phyloP scores from a whole-genome alignment of 30 jellyfish, hydroid and myxozoan genomes.

The Turritopsis rubra region DNA sequence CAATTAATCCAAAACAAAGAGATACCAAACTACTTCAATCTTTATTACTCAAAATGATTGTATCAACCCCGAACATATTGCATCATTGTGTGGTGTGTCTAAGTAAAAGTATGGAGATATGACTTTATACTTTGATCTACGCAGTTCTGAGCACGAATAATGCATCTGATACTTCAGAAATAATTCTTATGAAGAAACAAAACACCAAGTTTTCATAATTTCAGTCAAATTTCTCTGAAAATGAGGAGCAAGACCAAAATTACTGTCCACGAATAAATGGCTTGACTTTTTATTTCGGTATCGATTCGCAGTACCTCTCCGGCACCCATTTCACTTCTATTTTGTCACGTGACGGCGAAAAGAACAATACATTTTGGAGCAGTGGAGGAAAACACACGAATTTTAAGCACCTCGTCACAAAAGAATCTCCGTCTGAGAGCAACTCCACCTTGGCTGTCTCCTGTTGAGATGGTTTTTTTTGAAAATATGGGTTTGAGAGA shows the following conservation, averaged over 20 bases:
- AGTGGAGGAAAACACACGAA: slow-evolving; percentile 16
- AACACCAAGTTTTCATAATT: background rate
- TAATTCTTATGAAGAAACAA: background rate
- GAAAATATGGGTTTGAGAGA: too few species aligned
- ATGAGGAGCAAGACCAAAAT: background rate
- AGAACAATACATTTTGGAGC: slow-evolving; percentile 17
- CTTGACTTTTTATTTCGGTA: background rate
- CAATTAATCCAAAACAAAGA: too few species aligned
- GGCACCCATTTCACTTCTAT: slow-evolving; percentile 22
- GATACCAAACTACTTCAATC: too few species aligned
- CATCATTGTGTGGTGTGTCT: too few species aligned
- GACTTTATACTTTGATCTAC: too few species aligned
- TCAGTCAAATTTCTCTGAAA: background rate
- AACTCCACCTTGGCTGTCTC: background rate
- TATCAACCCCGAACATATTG: too few species aligned
- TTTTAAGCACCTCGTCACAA: slow-evolving; percentile 3
- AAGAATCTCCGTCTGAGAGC: background rate
- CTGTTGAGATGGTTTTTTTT: background rate
- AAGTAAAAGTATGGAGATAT: too few species aligned
- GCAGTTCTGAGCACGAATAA: too few species aligned
- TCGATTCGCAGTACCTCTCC: slow-evolving; percentile 1
- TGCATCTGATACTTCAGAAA: background rate
- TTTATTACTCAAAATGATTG: too few species aligned
- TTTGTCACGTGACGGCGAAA: slow-evolving; percentile 14
- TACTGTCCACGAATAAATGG: background rate